Conservation (phyloP, 2,888 invertebrate species). For the Pyrgus malvae region DNA sequence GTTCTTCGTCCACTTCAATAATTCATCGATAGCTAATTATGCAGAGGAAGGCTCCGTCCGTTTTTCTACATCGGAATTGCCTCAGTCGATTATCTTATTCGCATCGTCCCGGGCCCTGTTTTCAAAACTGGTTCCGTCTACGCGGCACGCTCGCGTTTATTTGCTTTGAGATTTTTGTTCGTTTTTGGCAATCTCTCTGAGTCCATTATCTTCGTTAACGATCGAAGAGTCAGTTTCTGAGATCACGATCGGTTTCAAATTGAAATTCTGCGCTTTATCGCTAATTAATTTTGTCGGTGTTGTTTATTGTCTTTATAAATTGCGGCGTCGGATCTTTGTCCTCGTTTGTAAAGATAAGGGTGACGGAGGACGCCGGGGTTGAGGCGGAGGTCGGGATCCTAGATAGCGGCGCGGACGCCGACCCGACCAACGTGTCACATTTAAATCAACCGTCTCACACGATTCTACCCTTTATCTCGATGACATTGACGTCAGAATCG, state of each 20-base stretch:
- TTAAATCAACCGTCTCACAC: slow-evolving; percentile 18
- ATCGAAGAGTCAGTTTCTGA: slow-evolving; percentile 69
- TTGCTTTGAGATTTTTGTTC: slow-evolving; percentile 78
- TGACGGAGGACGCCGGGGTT: slow-evolving; percentile 58
- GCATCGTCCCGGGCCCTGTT: slow-evolving; percentile 55
- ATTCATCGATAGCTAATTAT: slow-evolving; percentile 54
- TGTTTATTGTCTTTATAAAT: slow-evolving; percentile 60
- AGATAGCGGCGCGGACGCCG: slow-evolving; percentile 64
- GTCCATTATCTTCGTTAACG: slow-evolving; percentile 74
- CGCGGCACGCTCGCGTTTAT: slow-evolving; percentile 71
- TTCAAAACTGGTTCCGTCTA: slow-evolving; percentile 61
- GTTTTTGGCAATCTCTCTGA: slow-evolving; percentile 71
- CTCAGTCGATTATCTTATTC: slow-evolving; percentile 75
- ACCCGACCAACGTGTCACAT: slow-evolving; percentile 59
- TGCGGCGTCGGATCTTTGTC: slow-evolving; percentile 64
- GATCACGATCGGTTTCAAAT: slow-evolving; percentile 69
- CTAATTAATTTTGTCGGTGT: slow-evolving; percentile 52
- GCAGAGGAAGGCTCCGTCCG: slow-evolving; percentile 51
- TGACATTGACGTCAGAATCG: slow-evolving; percentile 33
- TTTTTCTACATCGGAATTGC: slow-evolving; percentile 49
- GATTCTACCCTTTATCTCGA: slow-evolving; percentile 26
- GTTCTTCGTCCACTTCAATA: slow-evolving; percentile 52
- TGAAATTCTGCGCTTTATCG: slow-evolving; percentile 59
- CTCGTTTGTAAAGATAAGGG: slow-evolving; percentile 73
- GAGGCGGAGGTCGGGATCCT: slow-evolving; percentile 64